These are phyloP conservation scores for Tanypteryx hageni DNA, from an alignment of 2,888 invertebrate species.

Conservation along the genomic window DNA sequence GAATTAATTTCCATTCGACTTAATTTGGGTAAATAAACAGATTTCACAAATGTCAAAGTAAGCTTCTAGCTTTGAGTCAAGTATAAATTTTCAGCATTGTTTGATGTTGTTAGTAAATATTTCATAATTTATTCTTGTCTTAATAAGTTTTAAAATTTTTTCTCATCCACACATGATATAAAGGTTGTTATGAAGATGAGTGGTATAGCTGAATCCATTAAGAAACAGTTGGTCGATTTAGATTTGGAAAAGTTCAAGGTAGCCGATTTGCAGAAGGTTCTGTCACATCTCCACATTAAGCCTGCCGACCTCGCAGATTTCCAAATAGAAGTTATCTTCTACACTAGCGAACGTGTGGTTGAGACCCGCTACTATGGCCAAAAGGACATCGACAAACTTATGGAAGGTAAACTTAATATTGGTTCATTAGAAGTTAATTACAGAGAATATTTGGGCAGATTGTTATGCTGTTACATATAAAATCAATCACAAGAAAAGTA, in stretches of 20 bases:
- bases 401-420: background rate
- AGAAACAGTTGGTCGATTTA: background rate
- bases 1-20: background rate
- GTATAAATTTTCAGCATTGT: background rate
- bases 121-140: background rate
- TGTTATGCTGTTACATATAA: background rate
- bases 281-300: slow-evolving; percentile 25
- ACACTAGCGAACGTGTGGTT: background rate
- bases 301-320: background rate
- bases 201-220: background rate
- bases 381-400: background rate
- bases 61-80: background rate
- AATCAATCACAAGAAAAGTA: background rate
- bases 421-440: background rate
- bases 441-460: background rate
- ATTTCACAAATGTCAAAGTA: background rate
- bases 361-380: slow-evolving; percentile 39
- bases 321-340: slow-evolving; percentile 41
- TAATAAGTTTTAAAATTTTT: background rate
- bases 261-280: background rate
- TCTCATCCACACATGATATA: background rate
- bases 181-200: background rate
- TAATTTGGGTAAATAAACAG: background rate
- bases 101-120: too few relatives aligned
- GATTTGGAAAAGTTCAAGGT: background rate